Evolutionary conservation across 2,888 invertebrate genomes (phyloP).

Genomic region (Epistrophella euchroma): DNA sequence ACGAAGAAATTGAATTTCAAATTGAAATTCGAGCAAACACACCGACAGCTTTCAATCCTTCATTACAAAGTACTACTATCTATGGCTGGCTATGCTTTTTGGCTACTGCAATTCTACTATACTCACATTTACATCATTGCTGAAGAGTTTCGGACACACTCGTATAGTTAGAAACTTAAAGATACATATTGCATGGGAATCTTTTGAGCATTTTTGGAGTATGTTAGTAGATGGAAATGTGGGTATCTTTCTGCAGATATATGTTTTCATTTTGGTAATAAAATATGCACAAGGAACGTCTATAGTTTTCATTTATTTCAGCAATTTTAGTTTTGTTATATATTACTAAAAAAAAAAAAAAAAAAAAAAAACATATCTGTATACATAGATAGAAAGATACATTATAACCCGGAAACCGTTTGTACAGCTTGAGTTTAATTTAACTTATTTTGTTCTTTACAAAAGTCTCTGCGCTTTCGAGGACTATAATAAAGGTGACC

Average conservation of each 20-base stretch:
- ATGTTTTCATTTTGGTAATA: conserved; percentile 69
- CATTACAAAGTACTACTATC: conserved; percentile 71
- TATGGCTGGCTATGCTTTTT: conserved; percentile 28
- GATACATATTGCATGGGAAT: conserved; percentile 43
- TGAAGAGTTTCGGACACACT: conserved; percentile 8
- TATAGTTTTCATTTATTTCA: conserved; percentile 43
- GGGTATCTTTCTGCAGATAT: background rate
- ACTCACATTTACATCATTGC: conserved; percentile 22
- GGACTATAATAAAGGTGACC: conserved; percentile 6
- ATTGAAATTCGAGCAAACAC: conserved; percentile 76
- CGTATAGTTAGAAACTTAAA: conserved; percentile 11
- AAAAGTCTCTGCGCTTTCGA: background rate
- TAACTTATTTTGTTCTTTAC: conserved; percentile 32
- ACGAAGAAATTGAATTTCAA: conserved; percentile 74
- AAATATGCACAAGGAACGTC: conserved; percentile 64
- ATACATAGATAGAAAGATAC: background rate
- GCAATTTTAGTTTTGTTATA: conserved; percentile 21
- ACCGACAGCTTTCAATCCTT: conserved; percentile 75
- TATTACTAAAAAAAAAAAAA: background rate
- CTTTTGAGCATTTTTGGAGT: conserved; percentile 14
- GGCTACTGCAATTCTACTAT: background rate
- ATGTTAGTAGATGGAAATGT: conserved; percentile 2
- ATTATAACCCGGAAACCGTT: conserved; percentile 10
- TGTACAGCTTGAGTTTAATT: conserved; percentile 60
- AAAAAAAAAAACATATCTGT: background rate